Evolutionary conservation across 2,888 invertebrate species (phyloP).

Genomic region (Leucophenga maculata): DNA sequence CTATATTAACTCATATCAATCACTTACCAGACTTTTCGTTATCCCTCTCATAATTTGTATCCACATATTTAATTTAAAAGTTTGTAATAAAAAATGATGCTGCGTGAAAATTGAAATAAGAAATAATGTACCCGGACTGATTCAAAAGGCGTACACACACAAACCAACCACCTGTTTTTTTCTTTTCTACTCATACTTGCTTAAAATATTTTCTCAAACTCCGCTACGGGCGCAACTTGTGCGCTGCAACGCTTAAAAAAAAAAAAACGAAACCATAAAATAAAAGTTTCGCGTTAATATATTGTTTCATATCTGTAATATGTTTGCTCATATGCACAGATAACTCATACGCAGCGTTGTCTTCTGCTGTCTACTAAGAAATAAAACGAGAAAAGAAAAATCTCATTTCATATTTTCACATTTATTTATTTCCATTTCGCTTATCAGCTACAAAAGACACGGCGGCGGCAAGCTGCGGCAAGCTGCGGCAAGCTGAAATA

Average conservation of each 20-base stretch:
- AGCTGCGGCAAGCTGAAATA: slow-evolving; percentile 41
- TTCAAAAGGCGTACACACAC: slow-evolving; percentile 48
- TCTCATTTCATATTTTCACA: slow-evolving; percentile 55
- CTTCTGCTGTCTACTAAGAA: neutral
- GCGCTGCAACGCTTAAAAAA: neutral
- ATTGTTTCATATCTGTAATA: slow-evolving; percentile 64
- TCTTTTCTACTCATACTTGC: neutral
- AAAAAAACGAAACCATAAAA: slow-evolving; percentile 40
- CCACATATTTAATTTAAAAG: slow-evolving; percentile 60
- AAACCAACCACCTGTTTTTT: slow-evolving; percentile 12
- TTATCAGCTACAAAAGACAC: slow-evolving; percentile 59
- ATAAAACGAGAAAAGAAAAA: slow-evolving; percentile 28
- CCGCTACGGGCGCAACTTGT: neutral
- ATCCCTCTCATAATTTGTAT: too few species aligned
- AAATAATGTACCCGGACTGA: slow-evolving; percentile 62
- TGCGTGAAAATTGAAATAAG: slow-evolving; percentile 51
- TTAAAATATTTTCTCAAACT: too few species aligned
- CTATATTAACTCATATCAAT: too few species aligned
- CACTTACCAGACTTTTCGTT: too few species aligned
- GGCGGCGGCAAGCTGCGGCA: neutral
- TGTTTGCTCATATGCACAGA: slow-evolving; percentile 46
- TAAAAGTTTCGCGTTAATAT: slow-evolving; percentile 63
- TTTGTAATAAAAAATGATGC: slow-evolving; percentile 66
- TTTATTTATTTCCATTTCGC: slow-evolving; percentile 66
- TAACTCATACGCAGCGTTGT: slow-evolving; percentile 58